Conservation (phyloP, 2,888 invertebrate genomes). For the Coelinius sp. region DNA sequence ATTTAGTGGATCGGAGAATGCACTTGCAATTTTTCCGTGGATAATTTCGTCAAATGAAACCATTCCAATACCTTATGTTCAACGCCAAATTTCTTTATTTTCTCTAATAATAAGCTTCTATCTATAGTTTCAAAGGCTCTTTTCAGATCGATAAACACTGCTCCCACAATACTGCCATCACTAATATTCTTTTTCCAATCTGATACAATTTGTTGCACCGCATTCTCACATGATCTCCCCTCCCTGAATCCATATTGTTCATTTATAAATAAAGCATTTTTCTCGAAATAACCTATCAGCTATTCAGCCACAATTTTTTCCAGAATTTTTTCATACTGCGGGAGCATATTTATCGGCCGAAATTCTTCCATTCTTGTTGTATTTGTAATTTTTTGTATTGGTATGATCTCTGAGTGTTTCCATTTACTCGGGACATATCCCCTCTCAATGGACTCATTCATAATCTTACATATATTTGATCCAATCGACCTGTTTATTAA, state of each 20-base stretch:
- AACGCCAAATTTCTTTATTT: conserved; percentile 36
- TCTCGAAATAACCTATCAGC: not conserved
- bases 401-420: not conserved
- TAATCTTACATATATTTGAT: not conserved
- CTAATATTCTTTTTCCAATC: conserved; percentile 37
- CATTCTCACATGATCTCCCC: conserved; percentile 40
- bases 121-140: conserved; percentile 41
- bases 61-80: conserved; percentile 24
- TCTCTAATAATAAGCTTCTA: conserved; percentile 26
- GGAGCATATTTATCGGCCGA: not conserved
- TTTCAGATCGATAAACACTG: conserved; percentile 40
- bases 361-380: not conserved
- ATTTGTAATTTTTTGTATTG: not conserved
- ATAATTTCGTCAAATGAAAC: too few species aligned
- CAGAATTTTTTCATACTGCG: not conserved
- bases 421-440: not conserved
- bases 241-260: not conserved
- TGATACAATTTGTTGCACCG: conserved; percentile 30
- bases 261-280: not conserved
- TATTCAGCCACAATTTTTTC: not conserved
- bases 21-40: too few species aligned
- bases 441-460: not conserved
- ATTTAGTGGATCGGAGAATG: too few species aligned
- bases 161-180: conserved; percentile 31
- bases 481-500: not conserved